Percentiles rank a stretch among this genome's conserved stretches.
phyloP scores from a whole-genome alignment of 1,140 invertebrate genomes.

The Berghia stephanieae region DNA sequence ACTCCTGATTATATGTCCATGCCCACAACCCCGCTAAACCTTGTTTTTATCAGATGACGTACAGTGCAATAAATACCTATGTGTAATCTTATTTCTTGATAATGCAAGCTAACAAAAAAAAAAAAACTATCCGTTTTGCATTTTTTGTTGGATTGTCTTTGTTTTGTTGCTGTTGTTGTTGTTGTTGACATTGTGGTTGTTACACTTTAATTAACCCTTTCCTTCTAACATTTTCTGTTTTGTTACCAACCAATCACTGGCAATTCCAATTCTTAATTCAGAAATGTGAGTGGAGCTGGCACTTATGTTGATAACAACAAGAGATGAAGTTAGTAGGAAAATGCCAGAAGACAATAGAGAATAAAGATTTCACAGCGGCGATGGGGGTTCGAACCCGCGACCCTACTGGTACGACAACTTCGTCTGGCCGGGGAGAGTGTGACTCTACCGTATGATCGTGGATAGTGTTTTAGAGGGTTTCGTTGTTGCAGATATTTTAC shows the following conservation, averaged over 20 bases:
- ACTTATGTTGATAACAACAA: too few relatives aligned
- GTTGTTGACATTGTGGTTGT: too few relatives aligned
- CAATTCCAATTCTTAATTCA: conserved; percentile 8
- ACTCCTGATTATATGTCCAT: neutral
- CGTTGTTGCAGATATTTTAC: neutral
- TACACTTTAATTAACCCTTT: neutral
- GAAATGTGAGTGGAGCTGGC: too few relatives aligned
- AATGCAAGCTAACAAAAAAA: neutral
- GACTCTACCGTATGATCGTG: too few relatives aligned
- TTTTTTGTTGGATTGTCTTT: neutral
- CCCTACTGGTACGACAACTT: too few relatives aligned
- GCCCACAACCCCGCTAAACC: neutral
- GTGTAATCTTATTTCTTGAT: neutral
- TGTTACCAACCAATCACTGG: conserved; percentile 13
- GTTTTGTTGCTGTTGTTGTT: too few relatives aligned
- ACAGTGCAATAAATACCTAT: neutral
- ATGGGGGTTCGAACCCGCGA: too few relatives aligned
- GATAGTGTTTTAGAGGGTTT: neutral
- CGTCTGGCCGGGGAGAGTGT: too few relatives aligned
- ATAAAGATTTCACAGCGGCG: too few relatives aligned
- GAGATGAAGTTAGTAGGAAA: too few relatives aligned
- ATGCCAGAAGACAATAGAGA: too few relatives aligned
- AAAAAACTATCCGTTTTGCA: neutral
- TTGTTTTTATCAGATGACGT: neutral
- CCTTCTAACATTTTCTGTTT: conserved; percentile 11